Evolutionary conservation across 2,888 invertebrate genomes (phyloP), one percentile per base, ranked within the genome.

Genomic region (Platerodrilus igneus): DNA sequence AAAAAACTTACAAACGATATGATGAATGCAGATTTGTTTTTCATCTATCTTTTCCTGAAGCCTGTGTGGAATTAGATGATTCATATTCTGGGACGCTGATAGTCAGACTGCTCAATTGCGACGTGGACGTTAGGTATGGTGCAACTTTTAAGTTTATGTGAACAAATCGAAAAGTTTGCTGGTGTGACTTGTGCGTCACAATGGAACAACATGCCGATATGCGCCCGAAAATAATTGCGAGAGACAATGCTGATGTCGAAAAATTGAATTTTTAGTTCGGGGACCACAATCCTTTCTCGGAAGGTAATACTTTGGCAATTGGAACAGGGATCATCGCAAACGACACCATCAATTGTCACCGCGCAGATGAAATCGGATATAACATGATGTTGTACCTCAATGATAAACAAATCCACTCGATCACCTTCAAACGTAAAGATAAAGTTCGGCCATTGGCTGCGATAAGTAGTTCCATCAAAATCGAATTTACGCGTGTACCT

Each of bases 191-290:
- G 32, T 22, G 15, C 31, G n/a, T n/a, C 4, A 41, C 28, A 29
- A 29, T 20, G 8, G 29, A 38, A 21, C 44, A 44, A 36, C 39
- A 40, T 25, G 31, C 17, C 13, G 35, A 44, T 23, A 19, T 23
- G 16, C 33, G 33, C 4, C 26, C 32, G 33, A 19, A 34, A 21
- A 23, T 37, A 4, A 33, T 37, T 3, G 22, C 34, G 30, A 20
- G 37, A 21, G 37, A 45, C 21, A 23, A 37, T 15, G 23, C 18
- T 9, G 37, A 42, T 17, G 25, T 37, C 13, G 25, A 13, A 13
- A 37, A 37, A 22, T 8, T 30, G 4, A 16, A 10, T 5, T 8
- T n/a, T 5, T 37, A 30, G 37, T 14, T 30, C 6, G 15, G 11
- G 6, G 18, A 7, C 7, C 29, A 28, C 16, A 20, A 29, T 34